phyloP scores from a whole-genome alignment of 2,113 vertebrate genomes.

The Syrrhaptes paradoxus region DNA sequence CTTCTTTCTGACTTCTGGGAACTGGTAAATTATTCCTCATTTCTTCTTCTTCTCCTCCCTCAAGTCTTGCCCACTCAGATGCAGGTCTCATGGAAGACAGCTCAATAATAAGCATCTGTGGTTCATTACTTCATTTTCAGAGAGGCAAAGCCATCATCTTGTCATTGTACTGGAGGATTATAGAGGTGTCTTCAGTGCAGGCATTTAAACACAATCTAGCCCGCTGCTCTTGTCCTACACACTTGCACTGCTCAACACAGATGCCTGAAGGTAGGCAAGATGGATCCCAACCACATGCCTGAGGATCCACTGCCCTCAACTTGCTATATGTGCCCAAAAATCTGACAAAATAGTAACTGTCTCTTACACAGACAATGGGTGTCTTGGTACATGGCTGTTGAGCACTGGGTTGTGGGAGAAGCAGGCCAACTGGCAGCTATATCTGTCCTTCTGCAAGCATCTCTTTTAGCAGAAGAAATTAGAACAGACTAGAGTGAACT shows the following conservation, averaged over 20 bases:
- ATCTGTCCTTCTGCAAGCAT: neutral
- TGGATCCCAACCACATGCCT: neutral
- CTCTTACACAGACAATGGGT: accelerated
- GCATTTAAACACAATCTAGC: neutral
- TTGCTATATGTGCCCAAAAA: neutral
- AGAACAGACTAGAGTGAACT: neutral
- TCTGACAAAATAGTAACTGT: neutral
- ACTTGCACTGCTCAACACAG: accelerated
- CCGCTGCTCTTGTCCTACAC: neutral
- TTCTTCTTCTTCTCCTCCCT: neutral
- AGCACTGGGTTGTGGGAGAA: neutral
- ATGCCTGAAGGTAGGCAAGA: neutral
- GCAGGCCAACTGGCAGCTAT: neutral
- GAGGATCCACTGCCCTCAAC: neutral
- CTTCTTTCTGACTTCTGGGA: neutral
- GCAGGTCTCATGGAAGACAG: neutral
- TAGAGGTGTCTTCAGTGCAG: accelerated
- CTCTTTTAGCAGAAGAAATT: neutral
- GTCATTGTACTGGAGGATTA: neutral
- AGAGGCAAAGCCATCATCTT: neutral
- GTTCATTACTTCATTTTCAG: neutral
- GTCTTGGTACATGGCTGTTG: neutral
- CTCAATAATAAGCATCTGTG: neutral
- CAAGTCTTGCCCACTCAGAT: neutral
- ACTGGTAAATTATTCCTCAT: neutral